Evolutionary conservation across 2,113 vertebrate genomes (phyloP), one percentile per base, ranked within the genome.

Genomic region (Chionis minor): DNA sequence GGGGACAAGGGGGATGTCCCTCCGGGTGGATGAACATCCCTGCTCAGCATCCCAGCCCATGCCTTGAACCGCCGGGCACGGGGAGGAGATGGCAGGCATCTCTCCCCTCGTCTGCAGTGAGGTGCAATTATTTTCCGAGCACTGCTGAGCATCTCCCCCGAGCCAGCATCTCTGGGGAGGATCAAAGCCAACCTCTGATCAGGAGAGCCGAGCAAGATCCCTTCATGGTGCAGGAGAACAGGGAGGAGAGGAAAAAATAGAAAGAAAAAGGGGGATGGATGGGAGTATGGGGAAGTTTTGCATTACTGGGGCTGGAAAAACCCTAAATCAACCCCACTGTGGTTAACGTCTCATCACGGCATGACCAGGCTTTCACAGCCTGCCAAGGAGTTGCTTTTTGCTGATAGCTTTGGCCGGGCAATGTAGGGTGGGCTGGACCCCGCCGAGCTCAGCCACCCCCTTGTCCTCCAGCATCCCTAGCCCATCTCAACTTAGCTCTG

Each of bases 101-200:
- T 16, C 44, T 61, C 45, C 32, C 42, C 33, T 40, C 22, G 1
- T 7, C 79, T 84, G 18, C 47, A 84, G 35, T 1, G 4, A 75
- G 56, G 61, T 67, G 14, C 23, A 62, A 91, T 88, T 91, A 75
- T 73, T 95, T 94, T 45, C 73, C 15, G 3, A 80, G 49, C 58
- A 59, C 40, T 86, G 63, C 86, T 54, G 83, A 79, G 71, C 82
- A 47, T 38, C 47, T 89, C 59, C 72, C 38, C 47, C 0, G 15
- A 80, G 51, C 44, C 2, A 0, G 45, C 49, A 94, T 70, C 93
- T 91, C 88, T 47, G 8, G 63, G 58, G 51, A 94, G 83, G 90
- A 90, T 89, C 88, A 96, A 96, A 96, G 79, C 63, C 63, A 90
- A 55, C 21, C 42, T 94, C 83, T 77, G 92, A 88, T 86, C 51